These are phyloP conservation scores for Microctonus hyperodae DNA, from an alignment of 2,888 invertebrate species.

Conservation along the genomic window DNA sequence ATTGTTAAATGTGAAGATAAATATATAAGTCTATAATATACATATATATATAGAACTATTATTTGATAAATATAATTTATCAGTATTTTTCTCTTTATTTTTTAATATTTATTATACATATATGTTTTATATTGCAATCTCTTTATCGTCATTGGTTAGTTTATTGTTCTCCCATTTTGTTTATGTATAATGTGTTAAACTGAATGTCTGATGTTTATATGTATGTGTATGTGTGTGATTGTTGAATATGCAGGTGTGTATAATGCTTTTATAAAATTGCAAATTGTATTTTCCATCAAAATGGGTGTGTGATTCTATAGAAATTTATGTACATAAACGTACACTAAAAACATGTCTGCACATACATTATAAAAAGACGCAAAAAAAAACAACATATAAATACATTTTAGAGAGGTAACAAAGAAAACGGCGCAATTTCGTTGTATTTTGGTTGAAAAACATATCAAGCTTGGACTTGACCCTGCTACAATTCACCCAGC, in stretches of 20 bases:
- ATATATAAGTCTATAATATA: too few relatives aligned
- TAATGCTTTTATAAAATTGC: not conserved
- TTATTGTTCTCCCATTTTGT: conserved; percentile 3
- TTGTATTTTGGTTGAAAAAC: not conserved
- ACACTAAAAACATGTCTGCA: not conserved
- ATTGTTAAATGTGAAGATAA: too few relatives aligned
- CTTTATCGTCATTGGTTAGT: not conserved
- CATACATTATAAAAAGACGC: not conserved
- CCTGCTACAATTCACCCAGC: not conserved
- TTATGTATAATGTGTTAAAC: too few relatives aligned
- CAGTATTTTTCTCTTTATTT: too few relatives aligned
- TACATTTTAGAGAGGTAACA: not conserved
- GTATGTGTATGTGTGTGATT: not conserved
- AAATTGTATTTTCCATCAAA: not conserved
- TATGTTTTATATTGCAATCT: not conserved
- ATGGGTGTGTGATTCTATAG: not conserved
- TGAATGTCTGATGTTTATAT: not conserved
- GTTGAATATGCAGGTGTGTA: not conserved
- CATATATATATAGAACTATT: too few relatives aligned
- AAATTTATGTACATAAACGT: not conserved
- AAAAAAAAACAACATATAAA: not conserved
- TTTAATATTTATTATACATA: too few relatives aligned
- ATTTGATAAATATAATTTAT: too few relatives aligned
- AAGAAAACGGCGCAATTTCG: conserved; percentile 33
- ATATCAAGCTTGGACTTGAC: not conserved